These are phyloP conservation scores for Agelastica alni DNA, from an alignment of 2,888 invertebrate genomes.

Conservation along the genomic window DNA sequence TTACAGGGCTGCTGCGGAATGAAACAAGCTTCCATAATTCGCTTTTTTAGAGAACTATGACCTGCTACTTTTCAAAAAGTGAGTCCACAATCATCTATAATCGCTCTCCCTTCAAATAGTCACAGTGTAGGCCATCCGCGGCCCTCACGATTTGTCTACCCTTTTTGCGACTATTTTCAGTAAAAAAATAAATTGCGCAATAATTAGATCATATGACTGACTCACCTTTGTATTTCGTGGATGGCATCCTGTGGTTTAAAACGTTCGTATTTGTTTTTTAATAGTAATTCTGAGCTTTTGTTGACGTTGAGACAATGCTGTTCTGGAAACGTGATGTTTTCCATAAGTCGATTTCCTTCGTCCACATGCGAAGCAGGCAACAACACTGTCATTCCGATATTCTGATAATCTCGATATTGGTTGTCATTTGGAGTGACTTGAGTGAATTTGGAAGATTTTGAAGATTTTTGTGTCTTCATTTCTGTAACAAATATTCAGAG, in stretches of 20 bases:
- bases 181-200: no score
- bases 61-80: no score
- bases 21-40: no score
- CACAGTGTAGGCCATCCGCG: no score
- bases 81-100: no score
- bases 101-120: no score
- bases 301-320: constrained; percentile 40
- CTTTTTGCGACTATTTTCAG: no score
- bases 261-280: constrained; percentile 42
- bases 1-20: no score
- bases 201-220: not conserved
- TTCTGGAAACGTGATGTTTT: constrained; percentile 36
- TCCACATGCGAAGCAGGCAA: constrained; percentile 38
- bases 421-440: constrained; percentile 53
- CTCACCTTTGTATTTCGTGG: constrained; percentile 40
- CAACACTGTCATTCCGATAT: constrained; percentile 45
- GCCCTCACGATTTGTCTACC: no score
- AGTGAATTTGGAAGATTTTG: constrained; percentile 54
- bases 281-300: constrained; percentile 49
- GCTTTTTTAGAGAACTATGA: no score
- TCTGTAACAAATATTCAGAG: constrained; percentile 28
- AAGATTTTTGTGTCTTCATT: constrained; percentile 44
- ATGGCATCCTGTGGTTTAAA: constrained; percentile 38
- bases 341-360: constrained; percentile 44
- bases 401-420: constrained; percentile 51